Base-by-base conservation (phyloP, 2,113 vertebrate species). In the Melanostigma gelatinosum region DNA sequence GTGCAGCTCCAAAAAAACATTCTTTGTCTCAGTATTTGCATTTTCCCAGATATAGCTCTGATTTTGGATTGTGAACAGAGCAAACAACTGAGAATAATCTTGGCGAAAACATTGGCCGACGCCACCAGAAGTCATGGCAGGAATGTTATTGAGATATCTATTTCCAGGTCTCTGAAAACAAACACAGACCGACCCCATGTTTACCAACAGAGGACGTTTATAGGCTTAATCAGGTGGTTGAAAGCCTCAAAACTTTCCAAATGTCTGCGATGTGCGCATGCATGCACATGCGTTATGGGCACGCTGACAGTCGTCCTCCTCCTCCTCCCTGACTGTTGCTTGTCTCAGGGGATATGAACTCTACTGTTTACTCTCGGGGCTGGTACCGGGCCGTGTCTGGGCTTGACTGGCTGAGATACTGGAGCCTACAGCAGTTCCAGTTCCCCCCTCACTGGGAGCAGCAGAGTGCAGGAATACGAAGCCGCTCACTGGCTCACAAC, bases 301-400 rank as follows among this genome's bases (percentile, higher is more conserved):
- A 67, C 1, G 62, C 73, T 80, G 72, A 70, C 71, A 66, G 73
- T 61, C 80, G 29, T 12, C 29, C n/a, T 29, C 44, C 18, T 18
- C 75, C 38, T 80, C 63, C 67, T 81, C 68, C 64, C 72, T 75
- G 81, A 77, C 75, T 16, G 68, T 87, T 82, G 83, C 84, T 86
- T 70, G 79, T 85, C 77, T 84, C 89, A 93, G 79, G 75, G 79
- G 69, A 87, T 85, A 90, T 89, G 84, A 92, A 85, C 90, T 91
- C 68, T n/a, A 65, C 67, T 94, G 91, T 93, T 93, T 91, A 93
- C 90, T 91, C 76, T 93, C 79, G 71, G 90, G 78, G 89, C 68
- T 92, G 84, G 88, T 87, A 58, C 84, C 55, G 85, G 90, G 89
- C 87, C 58, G 77, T 93, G 92, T 91, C 92, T 93, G 91, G 90